Base-by-base conservation (phyloP, 1,140 invertebrate species). In the Hestina assimilis region DNA sequence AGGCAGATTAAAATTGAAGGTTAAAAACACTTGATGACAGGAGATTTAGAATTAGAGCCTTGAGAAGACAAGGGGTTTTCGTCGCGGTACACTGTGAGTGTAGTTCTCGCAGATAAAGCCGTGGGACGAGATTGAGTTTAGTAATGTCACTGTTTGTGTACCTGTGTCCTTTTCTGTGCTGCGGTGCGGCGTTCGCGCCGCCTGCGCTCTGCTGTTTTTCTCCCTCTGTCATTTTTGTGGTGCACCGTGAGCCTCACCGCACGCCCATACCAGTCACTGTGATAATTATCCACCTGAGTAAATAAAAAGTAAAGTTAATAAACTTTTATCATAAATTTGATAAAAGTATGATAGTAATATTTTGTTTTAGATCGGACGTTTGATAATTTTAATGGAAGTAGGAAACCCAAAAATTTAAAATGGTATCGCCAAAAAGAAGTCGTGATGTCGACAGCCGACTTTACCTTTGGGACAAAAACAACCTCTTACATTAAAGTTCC, bases 81-180 rank as follows among this genome's bases (percentile, higher is more conserved):
- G n/a, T 8, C 2, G n/a, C 8, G 24, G 24, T 9, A 28, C 24
- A 9, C 24, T n/a, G 24, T n/a, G n/a, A n/a, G n/a, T n/a, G n/a
- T n/a, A n/a, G 1, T 9, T 28, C 6, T n/a, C 8, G n/a, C n/a
- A 28, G 1, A 28, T n/a, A 28, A 28, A n/a, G 3, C n/a, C 1
- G 8, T 9, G 8, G 9, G 1, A 9, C 8, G 3, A 8, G n/a
- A 28, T 28, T 6, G 6, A 26, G 24, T 3, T 42, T 23, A 7
- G 9, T 24, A 4, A 14, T 29, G 33, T 50, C 82, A 80, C 80
- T 82, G 75, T 85, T 24, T 2, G n/a, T 29, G 33, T 50, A 83
- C 82, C 80, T 82, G 75, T 85, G 82, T 26, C 80, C 87, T 57
- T 89, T 89, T 60, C 88, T 89, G 88, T 89, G 88, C 75, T 89